Evolutionary conservation across 2,113 vertebrate species (phyloP), one percentile per base, ranked within the genome.

Genomic region (Gambusia holbrooki): DNA sequence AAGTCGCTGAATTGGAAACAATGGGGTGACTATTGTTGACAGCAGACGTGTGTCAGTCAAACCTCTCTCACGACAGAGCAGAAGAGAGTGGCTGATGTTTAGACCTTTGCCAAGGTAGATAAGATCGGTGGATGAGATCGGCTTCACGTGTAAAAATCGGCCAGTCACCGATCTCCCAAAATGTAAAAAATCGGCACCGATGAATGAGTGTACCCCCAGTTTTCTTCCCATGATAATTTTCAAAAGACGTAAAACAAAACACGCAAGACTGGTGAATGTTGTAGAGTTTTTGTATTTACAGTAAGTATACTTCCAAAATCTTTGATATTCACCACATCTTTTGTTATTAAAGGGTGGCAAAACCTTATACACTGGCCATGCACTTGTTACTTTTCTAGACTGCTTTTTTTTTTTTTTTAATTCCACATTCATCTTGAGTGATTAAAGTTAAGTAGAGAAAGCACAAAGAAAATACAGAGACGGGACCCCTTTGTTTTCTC

Each of bases 241-340:
- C 11, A 11, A 12, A 28, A 17, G 0, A 5, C 19, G 37, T 40
- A 64, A 3, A 90, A 90, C 84, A 90, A 37, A 87, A 90, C 77
- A 93, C 76, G 78, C 72, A 76, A 78, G 62, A 79, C 60, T 80
- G 87, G 76, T 40, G 66, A 76, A 85, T 76, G 69, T 80, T 71
- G 63, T 74, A 88, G 83, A 81, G 78, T 69, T 84, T n/a, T 87
- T 90, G 83, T 91, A 89, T 93, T 92, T 86, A 93, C 92, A 88
- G 68, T 67, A 80, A 87, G 64, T 75, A 72, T 58, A 84, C 33
- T 79, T 64, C 85, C 64, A 66, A 79, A 48, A 10, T 82, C 67
- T 63, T 65, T n/a, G 12, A 84, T 77, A 85, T 80, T 80, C 48
- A 86, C 78, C 73, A 84, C 71, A 75, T 76, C 77, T 82, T 28